These are phyloP conservation scores for Catostomus latipinnis DNA, from an alignment of 2,797 vertebrate species.

Conservation along the genomic window DNA sequence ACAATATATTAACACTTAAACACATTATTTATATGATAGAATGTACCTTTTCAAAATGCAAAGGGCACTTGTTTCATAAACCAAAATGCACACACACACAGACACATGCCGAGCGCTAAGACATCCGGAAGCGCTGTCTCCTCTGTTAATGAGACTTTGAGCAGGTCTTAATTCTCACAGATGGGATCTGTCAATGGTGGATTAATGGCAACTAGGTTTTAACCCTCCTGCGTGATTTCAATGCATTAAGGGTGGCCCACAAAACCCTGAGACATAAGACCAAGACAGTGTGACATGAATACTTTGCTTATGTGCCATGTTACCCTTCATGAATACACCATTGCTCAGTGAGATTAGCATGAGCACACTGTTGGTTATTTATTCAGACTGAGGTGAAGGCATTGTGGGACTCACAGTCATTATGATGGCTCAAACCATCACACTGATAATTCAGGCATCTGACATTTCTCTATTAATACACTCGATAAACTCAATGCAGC, in stretches of 20 bases:
- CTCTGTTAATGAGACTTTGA: conserved; percentile 48
- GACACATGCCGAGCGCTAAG: no score
- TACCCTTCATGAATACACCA: background rate
- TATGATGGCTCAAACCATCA: conserved; percentile 19
- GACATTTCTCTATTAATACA: conserved; percentile 49
- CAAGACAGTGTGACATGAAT: conserved; percentile 1
- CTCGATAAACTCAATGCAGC: conserved; percentile 55
- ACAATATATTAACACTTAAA: no score
- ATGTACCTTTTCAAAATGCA: no score
- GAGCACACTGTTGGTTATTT: conserved; percentile 11
- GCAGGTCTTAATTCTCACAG: conserved; percentile 49
- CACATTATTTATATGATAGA: no score
- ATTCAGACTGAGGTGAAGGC: conserved; percentile 22
- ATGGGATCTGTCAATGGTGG: conserved; percentile 47
- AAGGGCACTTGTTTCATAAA: no score
- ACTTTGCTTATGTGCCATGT: conserved; percentile 6
- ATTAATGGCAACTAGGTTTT: conserved; percentile 49
- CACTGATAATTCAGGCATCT: conserved; percentile 21
- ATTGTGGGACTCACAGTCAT: conserved; percentile 29
- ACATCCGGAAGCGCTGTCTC: conserved; percentile 31
- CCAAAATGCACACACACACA: background rate
- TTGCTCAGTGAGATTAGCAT: conserved; percentile 29
- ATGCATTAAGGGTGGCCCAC: conserved; percentile 14
- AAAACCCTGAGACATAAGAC: conserved; percentile 15
- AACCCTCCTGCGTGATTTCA: conserved; percentile 23